Evolutionary conservation across 2,113 vertebrate species (phyloP).

Genomic region (Brachionichthys hirsutus): DNA sequence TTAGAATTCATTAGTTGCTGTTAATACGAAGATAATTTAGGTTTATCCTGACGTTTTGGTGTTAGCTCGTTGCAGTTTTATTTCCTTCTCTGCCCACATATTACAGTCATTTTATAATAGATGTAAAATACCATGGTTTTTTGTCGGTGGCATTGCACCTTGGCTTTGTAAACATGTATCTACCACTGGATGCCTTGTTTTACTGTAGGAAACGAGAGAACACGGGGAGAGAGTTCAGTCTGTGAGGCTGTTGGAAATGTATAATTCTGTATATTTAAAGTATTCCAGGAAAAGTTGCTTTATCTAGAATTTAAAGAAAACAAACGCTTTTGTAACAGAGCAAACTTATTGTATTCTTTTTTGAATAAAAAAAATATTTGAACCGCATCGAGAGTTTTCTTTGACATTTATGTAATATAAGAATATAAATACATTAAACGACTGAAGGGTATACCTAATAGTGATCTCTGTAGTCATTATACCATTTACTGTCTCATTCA

Average conservation of each 20-base stretch:
- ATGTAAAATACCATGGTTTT: constrained; percentile 68
- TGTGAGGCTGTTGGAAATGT: constrained; percentile 79
- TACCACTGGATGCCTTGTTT: constrained; percentile 77
- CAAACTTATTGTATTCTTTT: constrained; percentile 74
- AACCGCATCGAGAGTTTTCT: constrained; percentile 26
- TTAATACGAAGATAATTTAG: constrained; percentile 5
- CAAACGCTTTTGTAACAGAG: constrained; percentile 77
- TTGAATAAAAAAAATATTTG: constrained; percentile 67
- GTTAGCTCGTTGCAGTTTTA: constrained; percentile 13
- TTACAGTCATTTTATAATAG: constrained; percentile 63
- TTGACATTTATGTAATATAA: no score
- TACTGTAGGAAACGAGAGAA: constrained; percentile 67
- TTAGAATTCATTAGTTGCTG: neutral
- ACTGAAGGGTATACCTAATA: no score
- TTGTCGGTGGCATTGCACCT: constrained; percentile 74
- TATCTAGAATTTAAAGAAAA: constrained; percentile 70
- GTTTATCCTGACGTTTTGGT: neutral
- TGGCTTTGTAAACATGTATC: constrained; percentile 75
- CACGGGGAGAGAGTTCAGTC: constrained; percentile 52
- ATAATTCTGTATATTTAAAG: constrained; percentile 74
- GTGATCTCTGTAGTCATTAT: no score
- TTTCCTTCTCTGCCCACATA: constrained; percentile 50
- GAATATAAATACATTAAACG: no score
- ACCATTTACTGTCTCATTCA: no score
- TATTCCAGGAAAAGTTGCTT: constrained; percentile 62